Evolutionary conservation across 2,113 vertebrate genomes (phyloP), one percentile per base, ranked within the genome.

Genomic region (Ammodytes dubius): DNA sequence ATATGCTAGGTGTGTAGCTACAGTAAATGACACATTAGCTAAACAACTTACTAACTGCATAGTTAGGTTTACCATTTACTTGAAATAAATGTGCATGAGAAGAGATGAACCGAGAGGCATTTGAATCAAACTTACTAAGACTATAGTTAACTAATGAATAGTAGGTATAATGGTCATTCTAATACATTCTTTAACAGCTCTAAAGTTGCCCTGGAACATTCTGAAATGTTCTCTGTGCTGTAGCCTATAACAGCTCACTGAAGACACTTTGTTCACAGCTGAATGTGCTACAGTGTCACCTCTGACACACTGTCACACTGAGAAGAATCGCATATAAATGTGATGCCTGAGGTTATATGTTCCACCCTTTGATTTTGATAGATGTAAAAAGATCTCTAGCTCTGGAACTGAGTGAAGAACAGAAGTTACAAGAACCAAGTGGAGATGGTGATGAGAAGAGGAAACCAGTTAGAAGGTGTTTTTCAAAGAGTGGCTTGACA

Each of bases 241-340:
- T 27, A 27, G 27, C 27, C 27, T 27, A 4, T 54, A 64, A 42
- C 17, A 11, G 19, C 45, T 77, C 64, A 67, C 35, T 43, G 37
- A 39, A 74, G 52, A 66, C 80, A 74, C 19, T 46, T 65, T 46
- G 63, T 74, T 87, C 49, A 74, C 77, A 54, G 6, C 53, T 37
- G 3, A 74, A 70, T 4, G 15, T 69, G 72, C 69, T 52, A 59
- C 15, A 68, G 70, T 11, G 8, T 49, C 75, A 42, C 50, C 54
- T 74, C 52, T 42, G 15, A 40, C 47, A 50, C 70, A n/a, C 6
- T 27, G 53, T 53, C 73, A 39, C 35, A 37, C 59, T 59, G 52
- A 53, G 67, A 59, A 40, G 74, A 71, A 40, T 2, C 13, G 2
- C 39, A 65, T 4, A 12, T 13, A 72, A 50, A 71, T 13, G 45